Evolutionary conservation across 2,888 invertebrate genomes (phyloP).

Genomic region (Dromius quadrimaculatus): DNA sequence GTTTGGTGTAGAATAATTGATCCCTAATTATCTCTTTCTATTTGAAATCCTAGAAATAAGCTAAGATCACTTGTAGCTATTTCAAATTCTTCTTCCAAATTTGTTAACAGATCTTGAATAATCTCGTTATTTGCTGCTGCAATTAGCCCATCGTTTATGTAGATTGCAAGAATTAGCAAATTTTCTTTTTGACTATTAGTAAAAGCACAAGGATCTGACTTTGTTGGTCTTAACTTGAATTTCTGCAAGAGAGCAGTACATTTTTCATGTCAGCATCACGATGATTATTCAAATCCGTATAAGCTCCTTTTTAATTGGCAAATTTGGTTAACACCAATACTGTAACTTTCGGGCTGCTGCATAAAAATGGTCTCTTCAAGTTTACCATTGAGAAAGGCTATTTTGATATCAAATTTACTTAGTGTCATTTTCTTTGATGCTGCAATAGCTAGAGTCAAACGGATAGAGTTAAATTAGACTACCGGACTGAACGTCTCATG

Average conservation of each 20-base stretch:
- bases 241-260: constrained; percentile 58
- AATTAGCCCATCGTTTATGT: constrained; percentile 61
- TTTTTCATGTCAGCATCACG: constrained; percentile 61
- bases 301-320: constrained; percentile 60
- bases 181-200: constrained; percentile 47
- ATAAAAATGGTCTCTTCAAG: constrained; percentile 59
- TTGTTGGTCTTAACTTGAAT: constrained; percentile 56
- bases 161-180: constrained; percentile 57
- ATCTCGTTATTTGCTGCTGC: constrained; percentile 42
- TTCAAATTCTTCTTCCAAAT: constrained; percentile 52
- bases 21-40: constrained; percentile 25
- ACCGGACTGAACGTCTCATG: constrained; percentile 56
- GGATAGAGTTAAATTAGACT: constrained; percentile 48
- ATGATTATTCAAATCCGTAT: constrained; percentile 62
- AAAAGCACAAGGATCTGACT: constrained; percentile 60
- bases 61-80: constrained; percentile 13
- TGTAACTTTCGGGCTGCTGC: constrained; percentile 60
- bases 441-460: constrained; percentile 51
- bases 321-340: constrained; percentile 58
- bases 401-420: constrained; percentile 34
- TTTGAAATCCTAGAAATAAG: constrained; percentile 54
- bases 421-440: constrained; percentile 54
- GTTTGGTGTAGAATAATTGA: neutral
- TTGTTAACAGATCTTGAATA: constrained; percentile 38
- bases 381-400: constrained; percentile 57